Evolutionary conservation across 2,113 vertebrate genomes (phyloP), one percentile per base, ranked within the genome.

Genomic region (Phalacrocorax brasilianus): DNA sequence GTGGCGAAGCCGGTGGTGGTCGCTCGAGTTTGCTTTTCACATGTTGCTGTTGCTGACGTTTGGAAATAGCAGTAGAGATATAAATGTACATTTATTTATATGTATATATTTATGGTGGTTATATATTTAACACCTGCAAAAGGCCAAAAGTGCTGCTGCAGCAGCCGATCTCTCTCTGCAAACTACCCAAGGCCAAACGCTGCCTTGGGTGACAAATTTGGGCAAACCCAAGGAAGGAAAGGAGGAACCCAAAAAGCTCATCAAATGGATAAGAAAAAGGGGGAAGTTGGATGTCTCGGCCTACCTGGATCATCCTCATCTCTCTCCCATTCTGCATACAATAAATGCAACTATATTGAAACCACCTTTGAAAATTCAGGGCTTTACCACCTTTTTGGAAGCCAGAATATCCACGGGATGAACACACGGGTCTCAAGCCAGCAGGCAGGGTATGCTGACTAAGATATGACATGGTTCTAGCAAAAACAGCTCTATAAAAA

Each of bases 1-100:
- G 14, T 2, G 14, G 21, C 2, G 2, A 76, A 50, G 58, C 28
- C 21, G 47, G 28, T 2, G 35, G n/a, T 0, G 6, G 56, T 9
- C 1, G 4, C 27, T 1, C 0, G 59, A 61, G 52, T 88, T 85
- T 50, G 56, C 38, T 79, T 65, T 80, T 42, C 50, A 20, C 19
- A 6, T 44, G 52, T 33, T 44, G 45, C 44, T 14, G 42, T 14
- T 32, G 50, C 14, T 67, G 66, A 32, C 28, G 24, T 20, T 62
- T 40, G 35, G 73, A 83, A 68, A 85, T 24, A 62, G 47, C 21
- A 33, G 16, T 9, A 66, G 6, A 52, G 33, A 38, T 38, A 68
- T 8, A 33, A 82, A 72, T 27, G 59, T 7, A 32, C 14, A 10
- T 59, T 52, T 26, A 11, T 38, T 16, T 22, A 13, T 53, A 22